Base-by-base conservation (phyloP, 2,797 vertebrate species). In the Karalla daura region DNA sequence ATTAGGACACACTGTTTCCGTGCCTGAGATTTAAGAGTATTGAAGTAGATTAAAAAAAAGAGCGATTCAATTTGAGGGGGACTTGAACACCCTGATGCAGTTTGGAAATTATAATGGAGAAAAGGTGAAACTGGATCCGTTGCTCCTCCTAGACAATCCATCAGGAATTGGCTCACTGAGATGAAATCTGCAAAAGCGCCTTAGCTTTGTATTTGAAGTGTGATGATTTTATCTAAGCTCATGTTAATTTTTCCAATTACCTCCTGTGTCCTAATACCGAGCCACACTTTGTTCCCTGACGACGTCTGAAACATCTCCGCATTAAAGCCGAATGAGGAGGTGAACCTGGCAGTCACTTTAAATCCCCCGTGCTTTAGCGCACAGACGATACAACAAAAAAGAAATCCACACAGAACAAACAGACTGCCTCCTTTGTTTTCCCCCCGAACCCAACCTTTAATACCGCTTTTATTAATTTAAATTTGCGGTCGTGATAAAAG, bases 191-290 rank as follows among this genome's bases (percentile, higher is more conserved):
- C 17, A 30, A n/a, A 17, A 37, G 40, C 30, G 10, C 25, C 10
- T 33, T 7, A 28, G 21, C 28, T 63, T 59, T 45, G 33, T 1
- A 60, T 47, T 52, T 36, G 7, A 15, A 49, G n/a, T 14, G 33
- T 43, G 12, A 13, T 2, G 2, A 17, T 43, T 30, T 51, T 44
- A 12, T 35, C 45, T 28, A 17, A 39, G 15, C 21, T 21, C 18
- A 59, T 36, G 32, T 49, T 23, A 51, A 54, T 47, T 43, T 41
- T 28, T 51, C 14, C 8, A 53, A 27, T 59, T 43, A 27, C n/a
- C 8, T 41, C 15, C 25, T 24, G 17, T 18, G 41, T 9, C 18
- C 25, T 45, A 21, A 58, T 62, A 30, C 2, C 7, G 8, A 2
- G 9, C 33, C 30, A 13, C 18, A 46, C 40, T 20, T 32, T 32